phyloP scores from a whole-genome alignment of 2,888 invertebrate species.

The Tubiluchus corallicola region DNA sequence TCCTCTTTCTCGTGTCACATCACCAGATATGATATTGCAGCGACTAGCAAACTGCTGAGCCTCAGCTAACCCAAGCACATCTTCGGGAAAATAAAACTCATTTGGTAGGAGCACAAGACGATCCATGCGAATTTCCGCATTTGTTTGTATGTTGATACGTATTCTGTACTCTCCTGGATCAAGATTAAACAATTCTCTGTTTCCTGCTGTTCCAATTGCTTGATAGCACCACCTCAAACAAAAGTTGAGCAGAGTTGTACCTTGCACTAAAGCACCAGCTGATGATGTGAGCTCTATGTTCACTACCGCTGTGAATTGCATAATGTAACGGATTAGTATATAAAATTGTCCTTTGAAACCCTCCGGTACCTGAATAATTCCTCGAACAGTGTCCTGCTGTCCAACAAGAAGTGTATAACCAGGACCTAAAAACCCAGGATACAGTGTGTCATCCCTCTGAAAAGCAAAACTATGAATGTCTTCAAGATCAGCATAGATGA shows the following conservation, averaged over 20 bases:
- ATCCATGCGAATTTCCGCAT: neutral
- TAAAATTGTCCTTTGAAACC: neutral
- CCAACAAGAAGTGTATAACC: neutral
- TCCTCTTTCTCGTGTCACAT: neutral
- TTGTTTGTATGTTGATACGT: neutral
- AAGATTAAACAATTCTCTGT: neutral
- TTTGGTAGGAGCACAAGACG: neutral
- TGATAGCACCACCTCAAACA: neutral
- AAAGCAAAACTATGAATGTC: neutral
- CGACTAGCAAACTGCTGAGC: neutral
- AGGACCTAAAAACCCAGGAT: neutral
- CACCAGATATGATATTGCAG: neutral
- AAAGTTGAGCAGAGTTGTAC: neutral
- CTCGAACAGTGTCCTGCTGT: neutral
- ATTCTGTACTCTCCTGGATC: neutral
- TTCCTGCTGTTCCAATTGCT: neutral
- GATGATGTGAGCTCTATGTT: neutral
- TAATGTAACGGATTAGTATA: neutral
- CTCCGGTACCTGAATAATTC: neutral
- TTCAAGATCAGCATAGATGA: neutral
- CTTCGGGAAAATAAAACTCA: neutral
- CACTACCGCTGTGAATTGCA: neutral
- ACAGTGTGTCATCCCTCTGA: neutral
- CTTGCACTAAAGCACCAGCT: neutral
- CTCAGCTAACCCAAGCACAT: neutral